Base-by-base conservation (phyloP, 1,140 invertebrate genomes). In the Ostrea edulis region DNA sequence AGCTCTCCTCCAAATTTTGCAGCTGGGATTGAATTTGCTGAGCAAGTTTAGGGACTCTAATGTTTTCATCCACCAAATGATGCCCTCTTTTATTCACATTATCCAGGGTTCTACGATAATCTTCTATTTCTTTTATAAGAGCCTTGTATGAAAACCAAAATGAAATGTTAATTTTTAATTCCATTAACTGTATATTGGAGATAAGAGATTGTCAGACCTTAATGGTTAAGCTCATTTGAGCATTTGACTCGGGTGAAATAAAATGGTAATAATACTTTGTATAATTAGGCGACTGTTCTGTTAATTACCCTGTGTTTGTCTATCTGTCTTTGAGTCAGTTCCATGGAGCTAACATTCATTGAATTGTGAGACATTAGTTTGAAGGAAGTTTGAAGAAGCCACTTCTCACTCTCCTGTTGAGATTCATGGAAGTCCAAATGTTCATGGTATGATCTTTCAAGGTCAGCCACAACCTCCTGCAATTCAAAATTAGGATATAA, bases 321-420 rank as follows among this genome's bases (percentile, higher is more conserved):
- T 54, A 99, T 96, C 94, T 99, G 98, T 90, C 98, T 97, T 91
- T 98, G 96, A 0, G 98, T 98, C 94, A 99, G 98, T 92, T 98
- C 97, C 93, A 98, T 98, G 82, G 94, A 94, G 2, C 97, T 97
- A 87, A 99, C 98, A 93, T 98, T 98, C 11, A 99, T 95, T 0
- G 98, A 98, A 94, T 99, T 99, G 92, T 99, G 98, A 0, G 98
- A 97, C 98, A 99, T 99, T 0, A 99, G 95, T 93, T 98, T 97
- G 96, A 99, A 98, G 2, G 98, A 99, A 84, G 98, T 97, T 95
- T 98, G 98, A 29, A 99, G 95, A 35, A 99, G 94, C 98, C 98
- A 99, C 94, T 98, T 99, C 95, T 99, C 98, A 0, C 97, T 97
- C 89, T 99, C 98, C 95, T 99, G 98, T 12, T 99, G 95, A 14